Base-by-base conservation (phyloP, 2,113 vertebrate genomes). In the Scortum barcoo region DNA sequence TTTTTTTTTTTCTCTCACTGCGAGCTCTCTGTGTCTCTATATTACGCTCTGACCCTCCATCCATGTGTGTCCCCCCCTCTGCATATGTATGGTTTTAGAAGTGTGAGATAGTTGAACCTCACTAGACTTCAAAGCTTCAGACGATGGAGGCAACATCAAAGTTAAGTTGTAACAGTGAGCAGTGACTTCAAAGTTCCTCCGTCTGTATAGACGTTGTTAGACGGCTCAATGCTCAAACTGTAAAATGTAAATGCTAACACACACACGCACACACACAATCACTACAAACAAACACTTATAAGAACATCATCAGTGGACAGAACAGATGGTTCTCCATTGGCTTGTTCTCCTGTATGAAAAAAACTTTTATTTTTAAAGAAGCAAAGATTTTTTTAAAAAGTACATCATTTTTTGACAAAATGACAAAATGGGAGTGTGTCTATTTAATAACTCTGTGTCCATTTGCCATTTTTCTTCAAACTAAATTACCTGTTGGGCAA, bases 101-200 rank as follows among this genome's bases (percentile, higher is more conserved):
- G 71, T 81, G 53, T 84, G 70, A 78, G 65, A 60, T 46, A 57
- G 81, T 77, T 82, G 73, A 84, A 86, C 69, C 70, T 84, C 84
- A 36, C 58, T 69, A 22, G 51, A 74, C 72, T 72, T 89, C 85
- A 89, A 79, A 90, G 83, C 61, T 38, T 61, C 30, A 40, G 65
- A 86, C 40, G 62, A 85, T 70, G 73, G 80, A 76, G 78, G 81
- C 61, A 44, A 70, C 73, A 79, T 89, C 84, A 89, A 89, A 91
- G 91, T 68, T 53, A 48, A 79, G 76, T 54, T 10, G 16, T 78
- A 86, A 84, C 65, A 77, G 65, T 80, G 78, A 88, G 83, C 68
- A 70, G 56, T 46, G 67, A 80, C 72, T 87, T 89, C 83, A 89
- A 30, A 78, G 51, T 65, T 66, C 33, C 53, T 61, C 65, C 1